Evolutionary conservation across 2,888 invertebrate species (phyloP).

Genomic region (Tipula vernalis): DNA sequence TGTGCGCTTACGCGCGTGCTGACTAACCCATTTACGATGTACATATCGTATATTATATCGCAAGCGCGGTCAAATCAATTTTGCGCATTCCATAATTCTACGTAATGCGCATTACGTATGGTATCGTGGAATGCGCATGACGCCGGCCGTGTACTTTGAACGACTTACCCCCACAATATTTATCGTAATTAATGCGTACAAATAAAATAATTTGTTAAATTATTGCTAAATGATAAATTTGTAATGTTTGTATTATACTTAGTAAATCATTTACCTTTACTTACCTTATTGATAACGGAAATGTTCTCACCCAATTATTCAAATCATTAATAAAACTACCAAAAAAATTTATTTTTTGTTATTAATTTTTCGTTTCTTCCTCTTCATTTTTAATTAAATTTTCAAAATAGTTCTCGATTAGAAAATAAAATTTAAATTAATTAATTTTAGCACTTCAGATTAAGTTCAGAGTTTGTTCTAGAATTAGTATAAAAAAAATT

Average conservation of each 20-base stretch:
- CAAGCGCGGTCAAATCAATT: not conserved
- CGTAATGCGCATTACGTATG: not conserved
- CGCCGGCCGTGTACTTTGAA: not conserved
- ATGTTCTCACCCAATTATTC: no score
- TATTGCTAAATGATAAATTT: no score
- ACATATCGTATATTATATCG: not conserved
- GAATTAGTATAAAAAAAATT: no score
- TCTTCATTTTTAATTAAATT: not conserved
- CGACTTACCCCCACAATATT: not conserved
- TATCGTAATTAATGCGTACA: not conserved
- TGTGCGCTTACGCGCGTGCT: not conserved
- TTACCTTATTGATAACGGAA: no score
- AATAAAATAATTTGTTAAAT: no score
- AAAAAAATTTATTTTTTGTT: not conserved
- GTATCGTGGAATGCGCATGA: not conserved
- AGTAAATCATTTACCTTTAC: not conserved
- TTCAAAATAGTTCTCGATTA: no score
- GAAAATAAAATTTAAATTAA: no score
- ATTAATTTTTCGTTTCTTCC: not conserved
- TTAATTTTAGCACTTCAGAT: no score
- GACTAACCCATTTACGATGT: not conserved
- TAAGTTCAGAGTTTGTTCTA: no score
- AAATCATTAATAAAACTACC: not conserved
- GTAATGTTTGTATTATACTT: no score
- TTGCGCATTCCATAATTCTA: not conserved